Evolutionary conservation across 2,113 vertebrate genomes (phyloP).

Genomic region (Meleagris gallopavo): DNA sequence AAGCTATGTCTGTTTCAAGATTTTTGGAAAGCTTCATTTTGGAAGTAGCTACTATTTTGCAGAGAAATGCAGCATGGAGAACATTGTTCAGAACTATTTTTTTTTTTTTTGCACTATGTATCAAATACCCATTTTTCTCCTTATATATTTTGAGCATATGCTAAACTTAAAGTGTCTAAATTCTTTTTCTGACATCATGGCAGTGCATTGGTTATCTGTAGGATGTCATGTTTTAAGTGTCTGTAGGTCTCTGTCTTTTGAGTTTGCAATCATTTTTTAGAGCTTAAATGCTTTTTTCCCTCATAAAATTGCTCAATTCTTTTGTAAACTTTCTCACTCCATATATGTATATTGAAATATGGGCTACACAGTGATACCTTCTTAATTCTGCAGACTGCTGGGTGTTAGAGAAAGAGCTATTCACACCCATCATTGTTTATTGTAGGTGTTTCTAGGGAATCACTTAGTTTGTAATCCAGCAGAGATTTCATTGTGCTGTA

Average conservation of each 20-base stretch:
- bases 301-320: not conserved
- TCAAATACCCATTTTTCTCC: not conserved
- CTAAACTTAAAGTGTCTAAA: not conserved
- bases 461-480: not conserved
- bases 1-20: not conserved
- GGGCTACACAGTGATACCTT: not conserved
- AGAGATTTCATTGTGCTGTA: not conserved
- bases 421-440: not conserved
- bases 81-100: not conserved
- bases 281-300: not conserved
- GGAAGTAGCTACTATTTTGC: not conserved
- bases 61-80: not conserved
- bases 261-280: not conserved
- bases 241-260: not conserved
- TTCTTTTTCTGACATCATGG: not conserved
- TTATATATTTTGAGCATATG: not conserved
- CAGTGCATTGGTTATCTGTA: not conserved
- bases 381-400: not conserved
- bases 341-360: not conserved
- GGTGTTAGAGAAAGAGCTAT: not conserved
- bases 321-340: not conserved
- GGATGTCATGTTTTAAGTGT: not conserved
- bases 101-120: not conserved
- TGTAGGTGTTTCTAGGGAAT: conserved; percentile 34
- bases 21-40: not conserved